Percentiles rank a stretch among this genome's conserved stretches.
phyloP scores from a whole-genome alignment of 2,113 vertebrate genomes.

The Aviceda subcristata region DNA sequence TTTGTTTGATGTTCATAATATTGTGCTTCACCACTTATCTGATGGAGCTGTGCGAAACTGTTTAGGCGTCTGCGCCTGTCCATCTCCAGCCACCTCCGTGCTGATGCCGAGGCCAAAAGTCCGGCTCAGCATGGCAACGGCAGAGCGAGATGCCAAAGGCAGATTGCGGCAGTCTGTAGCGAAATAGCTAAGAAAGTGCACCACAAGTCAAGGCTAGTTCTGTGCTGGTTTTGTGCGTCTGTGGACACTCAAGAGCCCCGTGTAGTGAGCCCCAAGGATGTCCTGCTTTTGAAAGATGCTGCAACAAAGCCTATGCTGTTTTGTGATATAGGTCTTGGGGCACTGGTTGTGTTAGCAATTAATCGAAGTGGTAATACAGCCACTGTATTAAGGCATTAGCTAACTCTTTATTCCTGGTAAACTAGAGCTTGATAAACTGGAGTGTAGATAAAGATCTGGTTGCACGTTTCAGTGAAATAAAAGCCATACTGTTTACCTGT shows the following conservation, averaged over 20 bases:
- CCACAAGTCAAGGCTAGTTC: neutral
- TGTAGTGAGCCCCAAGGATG: neutral
- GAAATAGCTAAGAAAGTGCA: neutral
- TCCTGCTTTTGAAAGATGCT: neutral
- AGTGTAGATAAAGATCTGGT: neutral
- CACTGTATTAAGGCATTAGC: neutral
- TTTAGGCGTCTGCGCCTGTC: rapidly evolving
- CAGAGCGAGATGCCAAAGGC: neutral
- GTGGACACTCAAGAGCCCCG: neutral
- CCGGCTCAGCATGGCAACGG: neutral
- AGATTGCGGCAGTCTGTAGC: neutral
- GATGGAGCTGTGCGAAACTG: too few species aligned
- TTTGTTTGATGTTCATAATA: too few species aligned
- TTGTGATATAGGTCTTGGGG: neutral
- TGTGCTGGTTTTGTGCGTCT: neutral
- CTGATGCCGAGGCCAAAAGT: neutral
- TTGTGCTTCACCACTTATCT: too few species aligned
- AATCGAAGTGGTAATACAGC: neutral
- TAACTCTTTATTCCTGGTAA: neutral
- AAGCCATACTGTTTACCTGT: neutral
- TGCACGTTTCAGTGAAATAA: neutral
- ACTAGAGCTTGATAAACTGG: neutral
- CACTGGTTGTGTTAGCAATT: neutral
- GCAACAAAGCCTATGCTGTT: neutral
- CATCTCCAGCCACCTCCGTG: neutral